phyloP scores from a whole-genome alignment of 2,888 invertebrate genomes.

The Pecten maximus region DNA sequence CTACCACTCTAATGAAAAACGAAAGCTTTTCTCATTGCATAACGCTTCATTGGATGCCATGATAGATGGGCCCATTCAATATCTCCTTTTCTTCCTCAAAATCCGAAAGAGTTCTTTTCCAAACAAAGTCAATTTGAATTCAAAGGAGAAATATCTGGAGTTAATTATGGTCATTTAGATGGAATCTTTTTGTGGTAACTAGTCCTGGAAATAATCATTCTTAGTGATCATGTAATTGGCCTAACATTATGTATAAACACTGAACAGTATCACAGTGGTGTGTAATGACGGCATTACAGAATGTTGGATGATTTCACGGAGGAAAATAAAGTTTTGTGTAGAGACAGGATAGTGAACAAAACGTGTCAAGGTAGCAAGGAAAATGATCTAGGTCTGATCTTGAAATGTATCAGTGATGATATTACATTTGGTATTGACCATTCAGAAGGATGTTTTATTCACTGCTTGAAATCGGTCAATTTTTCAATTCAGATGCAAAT shows the following conservation, averaged over 20 bases:
- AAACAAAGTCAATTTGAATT: conserved; percentile 5
- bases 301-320: too few relatives aligned
- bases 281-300: too few relatives aligned
- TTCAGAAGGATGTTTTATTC: too few relatives aligned
- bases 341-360: too few relatives aligned
- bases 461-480: too few relatives aligned
- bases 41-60: neutral
- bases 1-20: neutral
- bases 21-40: conserved; percentile 32
- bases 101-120: conserved; percentile 11
- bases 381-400: too few relatives aligned
- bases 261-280: too few relatives aligned
- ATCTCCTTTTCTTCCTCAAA: neutral
- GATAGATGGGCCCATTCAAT: conserved; percentile 13
- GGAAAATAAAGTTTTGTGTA: too few relatives aligned
- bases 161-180: neutral
- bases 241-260: neutral
- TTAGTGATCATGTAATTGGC: neutral
- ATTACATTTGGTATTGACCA: too few relatives aligned
- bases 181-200: neutral
- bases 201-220: neutral
- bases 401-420: too few relatives aligned
- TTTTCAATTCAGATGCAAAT: too few relatives aligned
- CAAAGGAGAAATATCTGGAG: neutral
- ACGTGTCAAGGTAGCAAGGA: too few relatives aligned